A percentile compares a stretch with the other conserved stretches of the same genome.
These are phyloP conservation scores for Nemoura dubitans DNA, from an alignment of 2,888 invertebrate species.

Conservation along the genomic window DNA sequence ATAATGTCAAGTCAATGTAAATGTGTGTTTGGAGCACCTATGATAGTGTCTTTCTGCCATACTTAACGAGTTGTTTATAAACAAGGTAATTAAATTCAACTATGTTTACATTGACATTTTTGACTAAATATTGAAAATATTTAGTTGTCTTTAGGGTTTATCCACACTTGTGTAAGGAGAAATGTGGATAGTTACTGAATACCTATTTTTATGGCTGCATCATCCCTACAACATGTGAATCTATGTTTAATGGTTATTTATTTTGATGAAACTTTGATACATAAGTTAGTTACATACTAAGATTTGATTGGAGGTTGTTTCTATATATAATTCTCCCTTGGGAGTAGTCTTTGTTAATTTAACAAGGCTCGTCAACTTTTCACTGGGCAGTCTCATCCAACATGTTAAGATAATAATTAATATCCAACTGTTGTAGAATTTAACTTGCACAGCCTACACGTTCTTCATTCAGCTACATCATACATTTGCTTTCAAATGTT, in stretches of 20 bases:
- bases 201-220: not conserved
- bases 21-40: constrained; percentile 20
- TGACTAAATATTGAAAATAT: not conserved
- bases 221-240: not conserved
- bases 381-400: not conserved
- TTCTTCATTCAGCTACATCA: no score
- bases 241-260: not conserved
- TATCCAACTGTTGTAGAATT: not conserved
- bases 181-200: not conserved
- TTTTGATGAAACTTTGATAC: not conserved
- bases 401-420: not conserved
- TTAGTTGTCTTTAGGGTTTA: not conserved
- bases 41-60: constrained; percentile 8
- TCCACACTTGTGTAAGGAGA: not conserved
- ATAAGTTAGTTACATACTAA: not conserved
- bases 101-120: not conserved
- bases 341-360: not conserved
- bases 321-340: not conserved
- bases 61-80: constrained; percentile 7
- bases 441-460: not conserved
- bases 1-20: not conserved
- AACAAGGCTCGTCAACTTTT: no score
- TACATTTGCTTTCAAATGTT: not conserved
- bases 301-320: not conserved
- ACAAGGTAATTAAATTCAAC: constrained; percentile 1